Base-by-base conservation (phyloP, 2,888 invertebrate species). In the Steromphala cineraria region DNA sequence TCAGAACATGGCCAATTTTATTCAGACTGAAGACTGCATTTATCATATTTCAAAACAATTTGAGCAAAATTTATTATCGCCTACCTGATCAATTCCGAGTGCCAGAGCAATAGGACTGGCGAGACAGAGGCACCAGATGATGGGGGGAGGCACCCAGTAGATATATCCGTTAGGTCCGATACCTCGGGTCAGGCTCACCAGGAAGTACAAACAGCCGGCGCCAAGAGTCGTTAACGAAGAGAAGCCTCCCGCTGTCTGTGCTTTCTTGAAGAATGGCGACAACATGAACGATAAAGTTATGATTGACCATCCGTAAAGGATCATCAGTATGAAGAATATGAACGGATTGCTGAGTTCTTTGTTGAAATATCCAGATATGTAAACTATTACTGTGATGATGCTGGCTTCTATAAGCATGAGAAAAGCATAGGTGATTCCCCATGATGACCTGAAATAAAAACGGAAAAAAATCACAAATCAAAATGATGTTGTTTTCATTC, bases 261-360 rank as follows among this genome's bases (percentile, higher is more conserved):
- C 96, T 91, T 96, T 96, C 90, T 96, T 96, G 93, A 97, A 97
- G 94, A 97, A 97, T 0, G 97, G 96, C 0, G 97, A 97, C 83
- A 97, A 94, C 95, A 97, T 96, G 91, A 97, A 97, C 71, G 96
- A 96, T 86, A 97, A 95, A 92, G 96, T 96, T 87, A 97, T 96
- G 78, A 97, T 96, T 5, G 97, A 96, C 86, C 97, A 95, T 24
- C 97, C 96, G 92, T 97, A 97, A 53, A 97, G 94, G 81, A 96
- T 94, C 90, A 97, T 96, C 90, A 97, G 94, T 71, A 97, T 93
- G 93, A 97, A 97, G 89, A 97, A 95, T 67, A 97, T 94, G 84
- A 97, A 94, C 90, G 96, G 95, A 85, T 96, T 96, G 19, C 97
- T 96, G 91, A 96, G 95, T 55, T 24, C 36, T 62, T 28, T 24